Evolutionary conservation across 92 coral and sea anemone species (phyloP).

Genomic region (Bergia puertoricense): DNA sequence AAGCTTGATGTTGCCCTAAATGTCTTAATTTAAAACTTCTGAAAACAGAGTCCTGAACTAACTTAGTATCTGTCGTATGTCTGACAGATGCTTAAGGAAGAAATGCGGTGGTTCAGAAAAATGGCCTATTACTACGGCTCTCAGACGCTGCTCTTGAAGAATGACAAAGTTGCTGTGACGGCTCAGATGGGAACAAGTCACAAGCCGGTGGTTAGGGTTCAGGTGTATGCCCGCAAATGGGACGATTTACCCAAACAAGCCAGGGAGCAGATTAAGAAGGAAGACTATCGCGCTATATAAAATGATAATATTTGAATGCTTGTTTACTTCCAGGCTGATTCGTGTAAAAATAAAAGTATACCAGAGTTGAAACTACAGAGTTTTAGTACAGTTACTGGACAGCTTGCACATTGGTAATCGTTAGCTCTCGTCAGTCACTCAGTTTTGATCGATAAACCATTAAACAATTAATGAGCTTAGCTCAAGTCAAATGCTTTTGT

Average conservation of each 20-base stretch:
- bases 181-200: constrained; percentile 10
- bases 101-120: constrained; percentile 15
- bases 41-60: background rate
- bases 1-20: background rate
- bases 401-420: too few relatives aligned
- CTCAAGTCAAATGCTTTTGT: too few relatives aligned
- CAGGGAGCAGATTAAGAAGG: constrained; percentile 8
- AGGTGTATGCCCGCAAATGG: constrained; percentile 14
- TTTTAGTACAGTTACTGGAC: too few relatives aligned
- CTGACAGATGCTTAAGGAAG: constrained; percentile 7
- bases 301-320: too few relatives aligned
- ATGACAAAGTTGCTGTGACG: background rate
- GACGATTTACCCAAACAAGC: constrained; percentile 17
- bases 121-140: constrained; percentile 19
- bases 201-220: constrained; percentile 16
- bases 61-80: background rate
- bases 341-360: too few relatives aligned
- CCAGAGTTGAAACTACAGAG: too few relatives aligned
- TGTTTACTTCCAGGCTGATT: too few relatives aligned
- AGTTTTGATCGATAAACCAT: too few relatives aligned
- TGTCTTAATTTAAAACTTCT: background rate
- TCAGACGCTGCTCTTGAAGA: constrained; percentile 11
- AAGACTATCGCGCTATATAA: background rate
- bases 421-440: too few relatives aligned
- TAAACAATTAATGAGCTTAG: too few relatives aligned